phyloP scores from a whole-genome alignment of 2,113 vertebrate genomes.

The Amphiprion percula region DNA sequence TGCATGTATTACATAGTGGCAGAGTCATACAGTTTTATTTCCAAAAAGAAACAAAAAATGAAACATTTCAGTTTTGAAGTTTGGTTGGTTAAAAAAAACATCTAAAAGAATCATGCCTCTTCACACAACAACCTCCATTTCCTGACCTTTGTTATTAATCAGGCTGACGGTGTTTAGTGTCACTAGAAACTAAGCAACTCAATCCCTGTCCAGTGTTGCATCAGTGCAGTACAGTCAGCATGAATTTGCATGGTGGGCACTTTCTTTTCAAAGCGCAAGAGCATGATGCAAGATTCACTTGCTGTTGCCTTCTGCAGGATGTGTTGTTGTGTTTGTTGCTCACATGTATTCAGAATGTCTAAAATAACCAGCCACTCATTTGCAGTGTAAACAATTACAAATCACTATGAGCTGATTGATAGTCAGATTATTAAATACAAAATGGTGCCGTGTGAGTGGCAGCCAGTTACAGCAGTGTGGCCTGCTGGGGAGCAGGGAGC shows the following conservation, averaged over 20 bases:
- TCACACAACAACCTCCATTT: not conserved
- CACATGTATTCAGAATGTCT: constrained; percentile 1
- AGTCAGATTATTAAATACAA: not conserved
- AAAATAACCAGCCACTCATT: not conserved
- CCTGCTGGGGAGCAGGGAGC: too few relatives aligned
- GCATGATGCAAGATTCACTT: constrained; percentile 74
- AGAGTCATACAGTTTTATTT: too few relatives aligned
- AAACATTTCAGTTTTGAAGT: too few relatives aligned
- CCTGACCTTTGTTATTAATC: not conserved
- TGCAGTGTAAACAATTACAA: not conserved
- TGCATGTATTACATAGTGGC: too few relatives aligned
- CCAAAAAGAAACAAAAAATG: too few relatives aligned
- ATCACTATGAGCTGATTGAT: not conserved
- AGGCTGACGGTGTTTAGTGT: not conserved
- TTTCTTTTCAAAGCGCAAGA: constrained; percentile 57
- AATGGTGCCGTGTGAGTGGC: too few relatives aligned
- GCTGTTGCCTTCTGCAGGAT: constrained; percentile 63
- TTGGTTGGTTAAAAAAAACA: too few relatives aligned
- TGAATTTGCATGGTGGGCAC: constrained; percentile 60
- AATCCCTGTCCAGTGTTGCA: constrained; percentile 74
- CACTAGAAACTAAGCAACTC: constrained; percentile 25
- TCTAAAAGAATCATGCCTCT: not conserved
- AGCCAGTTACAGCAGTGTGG: too few relatives aligned
- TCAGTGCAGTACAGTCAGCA: constrained; percentile 59
- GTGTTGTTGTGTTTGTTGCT: not conserved